Evolutionary conservation across 1,140 invertebrate genomes (phyloP), one percentile per base, ranked within the genome.

Genomic region (Caerostris extrusa): DNA sequence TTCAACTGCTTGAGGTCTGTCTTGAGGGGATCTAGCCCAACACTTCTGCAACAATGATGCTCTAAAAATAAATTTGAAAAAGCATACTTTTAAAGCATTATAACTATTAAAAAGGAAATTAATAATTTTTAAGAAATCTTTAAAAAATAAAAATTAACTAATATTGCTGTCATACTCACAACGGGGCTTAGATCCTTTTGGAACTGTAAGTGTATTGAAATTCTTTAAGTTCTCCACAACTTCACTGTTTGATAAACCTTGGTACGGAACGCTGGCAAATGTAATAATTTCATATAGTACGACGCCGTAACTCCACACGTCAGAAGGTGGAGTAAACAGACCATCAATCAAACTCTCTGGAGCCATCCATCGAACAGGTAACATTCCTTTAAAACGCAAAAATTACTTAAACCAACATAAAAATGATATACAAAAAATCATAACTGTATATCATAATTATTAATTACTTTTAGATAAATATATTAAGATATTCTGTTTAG

Each of bases 291-390:
- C 98, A 95, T 98, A 98, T 0, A 98, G 96, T 6, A 98, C 96
- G 56, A 99, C 97, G 14, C 98, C 98, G 95, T 97, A 98, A 34
- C 98, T 97, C 98, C 98, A 98, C 53, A 98, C 97, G 95, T 99
- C 98, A 0, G 98, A 98, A 5, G 97, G 97, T 12, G 97, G 97
- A 7, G 98, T 98, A 95, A 98, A 98, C n/a, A 98, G 96, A n/a
- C 98, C 98, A 10, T 98, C 96, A 0, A 96, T 97, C 4, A 98
- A 95, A 86, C 97, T 97, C 96, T 98, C 98, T 0, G 98, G 98
- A 2, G 98, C 97, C 98, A 99, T 99, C 98, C 98, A 99, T 95
- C 98, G 96, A 17, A 99, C 98, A 0, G 98, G 98, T 82, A 99
- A 96, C 96, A 98, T 98, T 17, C 97, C 97, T 97, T 85, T 14